These are phyloP conservation scores for Picathartes gymnocephalus DNA, from an alignment of 2,113 vertebrate species.

Conservation along the genomic window DNA sequence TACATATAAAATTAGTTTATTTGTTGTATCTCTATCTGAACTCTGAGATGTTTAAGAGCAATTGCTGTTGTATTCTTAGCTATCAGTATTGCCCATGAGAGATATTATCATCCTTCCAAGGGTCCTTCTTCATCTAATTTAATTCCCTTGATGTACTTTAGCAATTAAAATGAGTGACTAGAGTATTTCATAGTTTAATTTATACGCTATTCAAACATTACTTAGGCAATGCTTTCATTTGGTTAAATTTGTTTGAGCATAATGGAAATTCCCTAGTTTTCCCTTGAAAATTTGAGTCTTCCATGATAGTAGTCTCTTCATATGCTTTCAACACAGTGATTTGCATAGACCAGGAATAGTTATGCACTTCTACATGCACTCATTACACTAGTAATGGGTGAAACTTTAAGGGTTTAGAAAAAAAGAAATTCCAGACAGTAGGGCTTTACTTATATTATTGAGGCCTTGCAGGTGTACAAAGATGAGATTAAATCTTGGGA, in stretches of 20 bases:
- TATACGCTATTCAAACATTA: slow-evolving; percentile 59
- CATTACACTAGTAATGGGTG: background rate
- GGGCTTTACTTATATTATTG: background rate
- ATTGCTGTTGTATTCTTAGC: background rate
- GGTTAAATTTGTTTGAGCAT: slow-evolving; percentile 48
- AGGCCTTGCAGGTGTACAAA: background rate
- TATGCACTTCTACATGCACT: background rate
- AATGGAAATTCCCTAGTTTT: slow-evolving; percentile 54
- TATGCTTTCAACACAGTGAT: background rate
- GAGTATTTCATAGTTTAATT: slow-evolving; percentile 55
- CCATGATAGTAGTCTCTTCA: background rate
- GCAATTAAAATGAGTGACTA: slow-evolving; percentile 61
- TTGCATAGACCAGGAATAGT: background rate
- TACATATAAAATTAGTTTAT: background rate
- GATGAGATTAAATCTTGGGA: background rate
- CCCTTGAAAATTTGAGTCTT: slow-evolving; percentile 23
- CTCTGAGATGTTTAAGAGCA: background rate
- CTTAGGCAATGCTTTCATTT: slow-evolving; percentile 57
- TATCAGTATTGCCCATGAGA: background rate
- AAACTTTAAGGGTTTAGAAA: background rate
- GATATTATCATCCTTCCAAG: slow-evolving; percentile 34
- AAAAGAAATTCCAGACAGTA: background rate
- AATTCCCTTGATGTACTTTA: slow-evolving; percentile 33
- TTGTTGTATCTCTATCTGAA: slow-evolving; percentile 21
- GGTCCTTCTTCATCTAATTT: slow-evolving; percentile 11